Base-by-base conservation (phyloP, 2,888 invertebrate species). In the Cantharis rufa region DNA sequence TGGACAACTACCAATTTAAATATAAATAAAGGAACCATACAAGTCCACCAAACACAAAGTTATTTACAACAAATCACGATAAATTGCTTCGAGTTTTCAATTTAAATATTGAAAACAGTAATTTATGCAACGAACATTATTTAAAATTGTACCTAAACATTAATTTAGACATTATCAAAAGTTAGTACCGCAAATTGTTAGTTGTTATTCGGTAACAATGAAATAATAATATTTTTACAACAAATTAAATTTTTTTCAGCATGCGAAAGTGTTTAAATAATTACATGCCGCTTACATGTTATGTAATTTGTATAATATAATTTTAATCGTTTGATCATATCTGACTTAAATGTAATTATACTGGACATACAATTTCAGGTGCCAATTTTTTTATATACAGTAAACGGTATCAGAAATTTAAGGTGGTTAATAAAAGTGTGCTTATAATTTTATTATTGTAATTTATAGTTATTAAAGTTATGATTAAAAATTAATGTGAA, bases 191-290 rank as follows among this genome's bases (percentile, higher is more conserved):
- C 48, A 48, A 48, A 48, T 48, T 48, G 48, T 48, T 48, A 2
- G 48, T 48, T 13, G 48, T 48, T 48, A n/a, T n/a, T 7, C 48
- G 3, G 2, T n/a, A n/a, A 48, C 48, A 48, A 48, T 48, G 9
- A 48, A n/a, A 48, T n/a, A 32, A 32, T 32, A 48, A 48, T 48
- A 48, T 48, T 48, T 48, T 48, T 48, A 48, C 48, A 48, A n/a
- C 48, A 48, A 48, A 48, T 48, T 48, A 48, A 48, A 48, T n/a
- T 48, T 48, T 32, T 48, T 48, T 48, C n/a, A 48, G n/a, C 48
- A 48, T 48, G 48, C 48, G 64, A 66, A 66, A 66, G 64, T 66
- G 64, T 66, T 66, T 66, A 21, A 21, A 66, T 66, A 66, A 66
- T 66, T 66, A 66, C 21, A 66, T 24, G 24, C 64, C 64, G 24